Base-by-base conservation (phyloP, 92 coral and sea anemone species). In the Paragorgia papillata region DNA sequence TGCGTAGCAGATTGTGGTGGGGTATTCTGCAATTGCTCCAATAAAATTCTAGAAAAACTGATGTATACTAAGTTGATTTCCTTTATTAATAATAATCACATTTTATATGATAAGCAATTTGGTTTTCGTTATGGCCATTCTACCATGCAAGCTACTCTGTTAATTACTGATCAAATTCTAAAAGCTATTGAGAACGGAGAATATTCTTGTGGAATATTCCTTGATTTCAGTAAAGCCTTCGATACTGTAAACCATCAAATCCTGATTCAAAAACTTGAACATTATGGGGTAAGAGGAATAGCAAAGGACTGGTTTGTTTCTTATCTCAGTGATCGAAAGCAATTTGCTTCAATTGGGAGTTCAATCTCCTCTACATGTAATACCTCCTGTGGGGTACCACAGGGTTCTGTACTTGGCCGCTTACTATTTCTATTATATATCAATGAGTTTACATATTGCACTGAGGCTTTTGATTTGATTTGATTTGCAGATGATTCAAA, bases 51-150 rank as follows among this genome's bases (percentile, higher is more conserved):
- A 20, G 69, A 32, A 35, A 62, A 32, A 32, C 33, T 62, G 0
- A 62, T 62, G 2, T 62, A 62, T 13, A 28, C 17, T 1, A 12
- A 44, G 8, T 31, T 62, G 2, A 15, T 30, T 3, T 27, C 30
- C 1, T 61, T 20, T 29, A 0, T 61, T 61, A 20, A 61, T 18
- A 61, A 25, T 39, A 10, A 31, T 31, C 29, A 62, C 8, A 3
- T 31, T 31, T 9, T 62, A 2, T 62, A 29, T n/a, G 20, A 9
- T 8, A 62, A 19, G 12, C 69, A 62, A 62, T 62, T 62, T 62
- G 69, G 69, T 0, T 62, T 62, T 62, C 69, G 44, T 0, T 28
- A 41, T 1, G 39, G 39, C 35, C 69, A 62, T 62, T 62, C 67
- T 31, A 61, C 67, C 1, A n/a, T 10, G 1, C 32, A 20, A 10